phyloP scores from a whole-genome alignment of 2,888 invertebrate genomes.

The Phrixothrix hirtus region DNA sequence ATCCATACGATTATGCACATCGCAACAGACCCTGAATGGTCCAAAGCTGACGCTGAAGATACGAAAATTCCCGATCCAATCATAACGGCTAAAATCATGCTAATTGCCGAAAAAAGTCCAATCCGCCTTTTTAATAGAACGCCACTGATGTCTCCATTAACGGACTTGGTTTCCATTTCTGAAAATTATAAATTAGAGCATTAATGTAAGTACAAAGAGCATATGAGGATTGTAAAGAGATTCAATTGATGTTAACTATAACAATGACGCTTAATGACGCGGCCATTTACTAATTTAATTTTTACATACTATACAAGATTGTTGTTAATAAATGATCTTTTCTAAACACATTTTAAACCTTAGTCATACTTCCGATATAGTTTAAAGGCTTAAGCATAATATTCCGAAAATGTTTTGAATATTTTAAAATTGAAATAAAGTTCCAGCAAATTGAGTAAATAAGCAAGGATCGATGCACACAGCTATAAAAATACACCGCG shows the following conservation, averaged over 20 bases:
- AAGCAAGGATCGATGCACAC: too few species aligned
- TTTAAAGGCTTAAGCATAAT: too few species aligned
- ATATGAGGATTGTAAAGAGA: neutral
- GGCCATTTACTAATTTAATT: neutral
- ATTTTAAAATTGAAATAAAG: too few species aligned
- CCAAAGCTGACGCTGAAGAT: slow-evolving; percentile 76
- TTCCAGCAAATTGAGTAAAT: too few species aligned
- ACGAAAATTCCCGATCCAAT: slow-evolving; percentile 90
- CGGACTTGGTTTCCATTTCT: slow-evolving; percentile 6
- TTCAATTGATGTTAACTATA: neutral
- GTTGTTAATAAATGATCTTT: too few species aligned
- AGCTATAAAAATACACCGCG: too few species aligned
- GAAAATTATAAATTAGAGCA: neutral
- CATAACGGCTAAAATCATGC: slow-evolving; percentile 85
- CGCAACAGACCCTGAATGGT: slow-evolving; percentile 78
- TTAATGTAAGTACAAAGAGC: neutral
- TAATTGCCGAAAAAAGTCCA: slow-evolving; percentile 79
- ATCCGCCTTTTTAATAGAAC: slow-evolving; percentile 73
- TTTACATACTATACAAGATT: too few species aligned
- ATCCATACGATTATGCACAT: slow-evolving; percentile 79
- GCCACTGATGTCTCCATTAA: slow-evolving; percentile 27
- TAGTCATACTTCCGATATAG: too few species aligned
- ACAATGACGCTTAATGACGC: neutral
- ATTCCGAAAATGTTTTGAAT: too few species aligned
- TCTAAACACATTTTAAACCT: too few species aligned